Evolutionary conservation across 2,888 invertebrate genomes (phyloP).

Genomic region (Pherbina coryleti): DNA sequence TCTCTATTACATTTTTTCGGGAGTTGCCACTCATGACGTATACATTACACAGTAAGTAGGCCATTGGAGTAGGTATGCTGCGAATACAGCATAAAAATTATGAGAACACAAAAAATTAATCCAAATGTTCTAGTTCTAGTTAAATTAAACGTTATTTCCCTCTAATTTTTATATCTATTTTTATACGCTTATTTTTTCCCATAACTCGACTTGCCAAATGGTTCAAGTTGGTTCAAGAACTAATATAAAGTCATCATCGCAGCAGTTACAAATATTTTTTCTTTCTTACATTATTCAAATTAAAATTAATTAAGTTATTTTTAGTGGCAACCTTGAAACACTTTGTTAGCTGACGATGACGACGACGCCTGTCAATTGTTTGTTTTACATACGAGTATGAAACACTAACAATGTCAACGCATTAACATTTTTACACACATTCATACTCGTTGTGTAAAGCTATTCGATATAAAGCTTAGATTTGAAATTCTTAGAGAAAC

Average conservation of each 20-base stretch:
- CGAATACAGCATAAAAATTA: no score
- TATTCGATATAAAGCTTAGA: no score
- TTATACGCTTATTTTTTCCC: neutral
- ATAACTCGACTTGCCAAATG: neutral
- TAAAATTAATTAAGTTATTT: constrained; percentile 27
- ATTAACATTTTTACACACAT: neutral
- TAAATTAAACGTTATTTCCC: no score
- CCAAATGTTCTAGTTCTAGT: no score
- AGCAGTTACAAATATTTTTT: neutral
- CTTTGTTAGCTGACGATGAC: neutral
- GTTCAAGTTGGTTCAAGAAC: neutral
- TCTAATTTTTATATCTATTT: neutral
- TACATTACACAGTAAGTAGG: no score
- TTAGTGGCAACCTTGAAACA: constrained; percentile 29
- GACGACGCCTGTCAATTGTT: neutral
- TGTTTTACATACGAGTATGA: neutral
- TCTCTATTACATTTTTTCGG: neutral
- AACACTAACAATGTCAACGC: neutral
- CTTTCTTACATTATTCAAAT: neutral
- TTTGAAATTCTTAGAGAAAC: no score
- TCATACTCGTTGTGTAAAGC: neutral
- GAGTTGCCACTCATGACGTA: no score
- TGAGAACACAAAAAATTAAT: no score
- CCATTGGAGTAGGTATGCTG: no score
- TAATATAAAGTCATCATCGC: neutral